Base-by-base conservation (phyloP, 1,140 invertebrate genomes). In the Drosophila quadrilineata region DNA sequence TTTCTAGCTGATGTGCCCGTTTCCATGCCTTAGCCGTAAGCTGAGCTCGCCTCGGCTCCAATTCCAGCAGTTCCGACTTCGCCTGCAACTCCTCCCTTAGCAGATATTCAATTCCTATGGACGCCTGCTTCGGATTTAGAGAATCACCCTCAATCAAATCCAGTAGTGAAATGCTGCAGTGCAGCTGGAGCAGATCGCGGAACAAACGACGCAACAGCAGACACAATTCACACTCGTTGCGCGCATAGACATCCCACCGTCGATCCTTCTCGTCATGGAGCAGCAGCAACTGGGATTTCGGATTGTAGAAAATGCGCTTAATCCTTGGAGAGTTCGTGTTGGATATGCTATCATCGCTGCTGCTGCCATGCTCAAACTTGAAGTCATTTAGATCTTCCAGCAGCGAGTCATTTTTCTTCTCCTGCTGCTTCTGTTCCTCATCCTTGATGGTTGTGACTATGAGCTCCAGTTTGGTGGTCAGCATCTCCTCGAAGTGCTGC, bases 221-320 rank as follows among this genome's bases (percentile, higher is more conserved):
- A 10, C 52, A 17, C 3, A 85, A 6, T 8, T 66, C 67, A 5
- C 41, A 33, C 2, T 68, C 9, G 3, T 41, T 85, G 9, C n/a
- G 14, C 2, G 74, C 80, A 29, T 85, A 85, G 0, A 85, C 38
- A 3, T 75, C 62, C 80, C 79, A 85, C 6, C 43, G 40, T 40
- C 75, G 21, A 2, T 52, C 54, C 3, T 66, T 41, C 41, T 79
- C 67, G 4, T 71, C 54, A 29, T 53, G 79, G 2, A 85, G 52
- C 6, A 85, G 6, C 19, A 85, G 40, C 4, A 68, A 10, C n/a
- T 48, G 22, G 2, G 26, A 16, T 24, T 65, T 46, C 0, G 56
- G 50, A 31, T 85, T 68, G 24, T 79, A 86, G 24, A 75, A 85
- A 10, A 84, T 70, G 19, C 53, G 57, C 52, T 77, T 14, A 4